Conservation (phyloP, 2,797 vertebrate species). For the Percopsis omiscomaycus region DNA sequence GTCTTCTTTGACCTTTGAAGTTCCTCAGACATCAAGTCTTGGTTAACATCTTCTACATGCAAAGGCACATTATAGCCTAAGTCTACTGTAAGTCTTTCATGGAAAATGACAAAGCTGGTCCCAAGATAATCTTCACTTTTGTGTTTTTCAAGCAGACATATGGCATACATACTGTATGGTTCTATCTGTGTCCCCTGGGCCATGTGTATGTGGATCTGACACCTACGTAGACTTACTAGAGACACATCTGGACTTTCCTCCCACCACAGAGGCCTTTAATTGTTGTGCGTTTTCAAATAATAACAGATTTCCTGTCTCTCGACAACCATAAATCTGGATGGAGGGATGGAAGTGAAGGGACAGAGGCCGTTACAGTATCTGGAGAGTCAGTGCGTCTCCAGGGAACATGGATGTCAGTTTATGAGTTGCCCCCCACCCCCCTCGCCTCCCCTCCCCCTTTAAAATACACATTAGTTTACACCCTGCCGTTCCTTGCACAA, state of each 20-base stretch:
- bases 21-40: not conserved
- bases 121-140: conserved; percentile 13
- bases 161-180: not conserved
- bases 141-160: conserved; percentile 16
- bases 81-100: not conserved
- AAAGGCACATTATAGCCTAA: not conserved
- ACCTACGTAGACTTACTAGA: conserved; percentile 44
- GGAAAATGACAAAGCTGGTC: conserved; percentile 4
- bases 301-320: conserved; percentile 56
- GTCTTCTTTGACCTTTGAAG: too few relatives aligned
- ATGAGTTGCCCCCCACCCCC: conserved; percentile 15
- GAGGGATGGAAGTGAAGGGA: conserved; percentile 29
- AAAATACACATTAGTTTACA: conserved; percentile 16
- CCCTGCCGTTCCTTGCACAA: conserved; percentile 19
- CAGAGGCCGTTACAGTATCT: conserved; percentile 23
- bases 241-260: conserved; percentile 22
- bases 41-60: not conserved
- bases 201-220: conserved; percentile 34
- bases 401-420: conserved; percentile 27
- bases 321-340: conserved; percentile 41
- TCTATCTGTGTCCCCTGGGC: conserved; percentile 42
- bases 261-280: conserved; percentile 40
- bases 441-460: not conserved
- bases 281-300: conserved; percentile 46
- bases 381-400: conserved; percentile 17